phyloP scores from a whole-genome alignment of 2,113 vertebrate species.

The Thamnaconus septentrionalis region DNA sequence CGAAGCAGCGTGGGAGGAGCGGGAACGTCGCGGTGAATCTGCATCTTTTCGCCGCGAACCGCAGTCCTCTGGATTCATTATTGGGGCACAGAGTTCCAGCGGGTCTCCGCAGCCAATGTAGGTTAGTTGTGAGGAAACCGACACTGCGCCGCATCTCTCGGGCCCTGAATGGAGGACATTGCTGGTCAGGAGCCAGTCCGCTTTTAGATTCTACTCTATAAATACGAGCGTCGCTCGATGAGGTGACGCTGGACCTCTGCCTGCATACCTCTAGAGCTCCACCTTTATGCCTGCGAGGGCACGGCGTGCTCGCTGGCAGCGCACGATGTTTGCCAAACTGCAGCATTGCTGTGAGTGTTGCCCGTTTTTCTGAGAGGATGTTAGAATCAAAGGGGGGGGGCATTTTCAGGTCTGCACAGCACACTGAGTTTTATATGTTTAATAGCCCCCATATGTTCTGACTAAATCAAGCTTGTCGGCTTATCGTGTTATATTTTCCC shows the following conservation, averaged over 20 bases:
- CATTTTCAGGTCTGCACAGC: too few relatives aligned
- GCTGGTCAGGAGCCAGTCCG: slow-evolving; percentile 74
- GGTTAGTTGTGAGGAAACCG: slow-evolving; percentile 62
- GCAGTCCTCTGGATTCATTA: too few relatives aligned
- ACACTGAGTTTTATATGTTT: too few relatives aligned
- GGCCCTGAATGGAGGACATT: slow-evolving; percentile 68
- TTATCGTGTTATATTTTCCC: too few relatives aligned
- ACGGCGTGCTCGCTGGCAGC: slow-evolving; percentile 33
- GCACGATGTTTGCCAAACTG: background rate
- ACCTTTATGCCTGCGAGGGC: slow-evolving; percentile 34
- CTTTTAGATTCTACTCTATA: slow-evolving; percentile 73
- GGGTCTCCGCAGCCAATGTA: slow-evolving; percentile 51
- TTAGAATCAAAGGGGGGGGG: too few relatives aligned
- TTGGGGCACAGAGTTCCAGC: background rate
- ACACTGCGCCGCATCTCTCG: slow-evolving; percentile 55
- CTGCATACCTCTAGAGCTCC: slow-evolving; percentile 49
- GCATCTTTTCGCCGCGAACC: too few relatives aligned
- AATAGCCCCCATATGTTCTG: too few relatives aligned
- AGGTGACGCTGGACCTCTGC: slow-evolving; percentile 68
- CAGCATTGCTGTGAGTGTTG: too few relatives aligned
- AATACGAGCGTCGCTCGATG: slow-evolving; percentile 75
- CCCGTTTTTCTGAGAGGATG: too few relatives aligned
- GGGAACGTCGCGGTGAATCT: too few relatives aligned
- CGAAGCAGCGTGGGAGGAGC: too few relatives aligned
- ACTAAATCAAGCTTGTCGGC: too few relatives aligned